Evolutionary conservation across 1,140 invertebrate species (phyloP).

Genomic region (Drosophila triauraria): DNA sequence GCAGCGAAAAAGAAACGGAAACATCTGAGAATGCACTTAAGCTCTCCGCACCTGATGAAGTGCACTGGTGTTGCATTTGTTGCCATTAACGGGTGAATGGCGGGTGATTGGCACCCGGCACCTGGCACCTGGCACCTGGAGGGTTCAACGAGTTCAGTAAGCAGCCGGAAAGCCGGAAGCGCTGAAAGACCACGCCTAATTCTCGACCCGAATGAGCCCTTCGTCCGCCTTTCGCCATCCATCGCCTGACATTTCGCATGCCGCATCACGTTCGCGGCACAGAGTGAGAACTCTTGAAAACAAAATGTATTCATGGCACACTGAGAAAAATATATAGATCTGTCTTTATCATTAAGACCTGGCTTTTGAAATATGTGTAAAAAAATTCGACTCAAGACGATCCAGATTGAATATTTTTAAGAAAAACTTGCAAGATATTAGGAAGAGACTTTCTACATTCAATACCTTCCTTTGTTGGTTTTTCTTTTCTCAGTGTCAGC

Average conservation of each 20-base stretch:
- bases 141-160: slow-evolving; percentile 56
- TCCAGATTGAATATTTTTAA: neutral
- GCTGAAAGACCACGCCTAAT: slow-evolving; percentile 48
- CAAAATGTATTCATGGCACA: slow-evolving; percentile 25
- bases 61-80: slow-evolving; percentile 64
- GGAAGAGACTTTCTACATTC: neutral
- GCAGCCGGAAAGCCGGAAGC: slow-evolving; percentile 36
- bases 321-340: neutral
- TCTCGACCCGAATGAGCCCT: slow-evolving; percentile 33
- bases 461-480: neutral
- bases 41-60: slow-evolving; percentile 59
- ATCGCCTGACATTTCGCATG: slow-evolving; percentile 27
- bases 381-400: too few relatives aligned
- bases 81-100: slow-evolving; percentile 52
- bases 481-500: slow-evolving; percentile 6
- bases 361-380: neutral
- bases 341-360: neutral
- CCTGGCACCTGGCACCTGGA: slow-evolving; percentile 3
- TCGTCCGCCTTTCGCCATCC: slow-evolving; percentile 7
- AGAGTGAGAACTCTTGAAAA: slow-evolving; percentile 30
- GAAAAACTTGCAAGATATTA: neutral
- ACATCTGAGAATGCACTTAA: slow-evolving; percentile 67
- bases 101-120: slow-evolving; percentile 37
- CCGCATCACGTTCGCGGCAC: slow-evolving; percentile 44
- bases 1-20: slow-evolving; percentile 50